Conservation (phyloP, 2,113 vertebrate species). For the Hippoglossus stenolepis region DNA sequence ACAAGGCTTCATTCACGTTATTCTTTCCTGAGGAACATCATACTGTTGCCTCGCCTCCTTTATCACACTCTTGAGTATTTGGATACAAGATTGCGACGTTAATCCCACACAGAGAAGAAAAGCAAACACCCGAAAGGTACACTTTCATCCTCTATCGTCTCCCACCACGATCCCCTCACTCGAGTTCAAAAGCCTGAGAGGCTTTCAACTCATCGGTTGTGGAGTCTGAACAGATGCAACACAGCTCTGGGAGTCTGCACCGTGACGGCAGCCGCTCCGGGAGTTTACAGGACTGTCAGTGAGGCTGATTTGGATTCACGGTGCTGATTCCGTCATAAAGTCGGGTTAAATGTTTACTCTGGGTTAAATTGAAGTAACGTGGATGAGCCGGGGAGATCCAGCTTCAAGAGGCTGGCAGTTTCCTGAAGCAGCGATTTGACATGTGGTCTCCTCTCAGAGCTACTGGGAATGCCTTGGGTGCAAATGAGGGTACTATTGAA, state of each 20-base stretch:
- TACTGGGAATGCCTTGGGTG: no score
- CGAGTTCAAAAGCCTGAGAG: constrained; percentile 36
- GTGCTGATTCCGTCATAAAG: neutral
- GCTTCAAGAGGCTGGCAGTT: neutral
- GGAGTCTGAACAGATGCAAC: constrained; percentile 20
- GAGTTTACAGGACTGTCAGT: constrained; percentile 28
- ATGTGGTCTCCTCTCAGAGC: neutral
- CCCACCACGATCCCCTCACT: neutral
- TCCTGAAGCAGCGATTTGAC: no score
- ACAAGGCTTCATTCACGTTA: neutral
- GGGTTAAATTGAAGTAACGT: constrained; percentile 30
- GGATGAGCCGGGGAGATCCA: neutral
- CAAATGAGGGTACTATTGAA: no score
- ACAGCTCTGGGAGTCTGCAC: constrained; percentile 25
- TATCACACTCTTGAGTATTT: neutral
- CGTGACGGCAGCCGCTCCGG: constrained; percentile 15
- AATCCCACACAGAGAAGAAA: constrained; percentile 4
- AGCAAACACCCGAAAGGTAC: neutral
- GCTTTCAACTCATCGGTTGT: constrained; percentile 21
- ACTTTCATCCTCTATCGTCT: constrained; percentile 22
- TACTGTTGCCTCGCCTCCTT: neutral
- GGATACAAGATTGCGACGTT: constrained; percentile 1
- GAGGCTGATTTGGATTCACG: constrained; percentile 30
- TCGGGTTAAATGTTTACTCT: constrained; percentile 8
- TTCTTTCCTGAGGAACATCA: constrained; percentile 2